A percentile compares a stretch with the other conserved stretches of the same genome.
These are phyloP conservation scores for Ichneumoninae sp. DNA, from an alignment of 2,888 invertebrate species.

Conservation along the genomic window DNA sequence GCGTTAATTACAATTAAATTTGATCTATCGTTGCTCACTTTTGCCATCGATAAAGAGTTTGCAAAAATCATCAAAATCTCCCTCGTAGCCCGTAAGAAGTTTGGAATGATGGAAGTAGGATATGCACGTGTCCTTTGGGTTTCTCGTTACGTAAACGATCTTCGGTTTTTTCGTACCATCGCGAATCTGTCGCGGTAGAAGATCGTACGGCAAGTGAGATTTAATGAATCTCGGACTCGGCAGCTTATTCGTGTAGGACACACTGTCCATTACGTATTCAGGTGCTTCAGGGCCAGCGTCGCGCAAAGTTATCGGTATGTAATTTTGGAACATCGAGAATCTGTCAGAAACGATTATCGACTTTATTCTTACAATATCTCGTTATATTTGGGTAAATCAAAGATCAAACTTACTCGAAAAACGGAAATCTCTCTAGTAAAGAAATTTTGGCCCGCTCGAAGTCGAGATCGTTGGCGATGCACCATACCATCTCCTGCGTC, in stretches of 20 bases:
- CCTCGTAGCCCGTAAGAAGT: slow-evolving; percentile 86
- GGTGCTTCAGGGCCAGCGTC: slow-evolving; percentile 74
- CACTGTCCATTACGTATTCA: slow-evolving; percentile 73
- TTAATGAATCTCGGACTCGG: slow-evolving; percentile 87
- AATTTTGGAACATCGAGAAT: slow-evolving; percentile 82
- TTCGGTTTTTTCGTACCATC: slow-evolving; percentile 82
- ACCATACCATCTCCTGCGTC: slow-evolving; percentile 91
- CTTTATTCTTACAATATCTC: slow-evolving; percentile 78
- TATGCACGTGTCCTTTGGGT: slow-evolving; percentile 90
- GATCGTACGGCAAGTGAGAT: slow-evolving; percentile 87
- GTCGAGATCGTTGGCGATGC: slow-evolving; percentile 88
- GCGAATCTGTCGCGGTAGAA: slow-evolving; percentile 85
- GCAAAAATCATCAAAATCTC: slow-evolving; percentile 86
- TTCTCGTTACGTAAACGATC: slow-evolving; percentile 90
- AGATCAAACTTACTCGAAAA: slow-evolving; percentile 87
- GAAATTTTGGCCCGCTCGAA: slow-evolving; percentile 86
- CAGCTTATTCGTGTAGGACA: slow-evolving; percentile 80
- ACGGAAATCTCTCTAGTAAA: slow-evolving; percentile 88
- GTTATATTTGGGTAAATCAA: neutral
- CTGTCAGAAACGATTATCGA: slow-evolving; percentile 48
- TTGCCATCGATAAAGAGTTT: slow-evolving; percentile 87
- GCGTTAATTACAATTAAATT: slow-evolving; percentile 52
- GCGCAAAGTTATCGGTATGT: slow-evolving; percentile 77
- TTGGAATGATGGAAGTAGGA: slow-evolving; percentile 89
- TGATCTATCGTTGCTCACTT: slow-evolving; percentile 83